A percentile compares a stretch with the other conserved stretches of the same genome.
Conservation (phyloP, 2,113 vertebrate species). For the Tichodroma muraria region DNA sequence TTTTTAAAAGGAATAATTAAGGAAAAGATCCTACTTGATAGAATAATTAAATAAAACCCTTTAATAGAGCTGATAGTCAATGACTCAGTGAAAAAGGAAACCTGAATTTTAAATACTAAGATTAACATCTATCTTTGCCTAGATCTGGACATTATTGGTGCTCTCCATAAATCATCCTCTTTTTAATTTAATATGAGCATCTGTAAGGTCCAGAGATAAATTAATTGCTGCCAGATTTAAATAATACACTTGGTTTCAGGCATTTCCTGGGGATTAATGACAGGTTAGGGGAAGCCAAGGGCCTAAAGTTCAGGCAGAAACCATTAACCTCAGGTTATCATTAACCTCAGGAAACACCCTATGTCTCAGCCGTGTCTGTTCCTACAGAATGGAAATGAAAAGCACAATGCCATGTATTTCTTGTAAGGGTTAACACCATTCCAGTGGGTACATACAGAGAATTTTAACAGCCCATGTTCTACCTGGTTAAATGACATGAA, state of each 20-base stretch:
- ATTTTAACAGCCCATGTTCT: background rate
- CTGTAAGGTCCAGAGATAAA: conserved; percentile 62
- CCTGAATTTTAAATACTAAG: conserved; percentile 43
- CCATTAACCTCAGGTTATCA: conserved; percentile 65
- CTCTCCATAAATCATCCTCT: conserved; percentile 41
- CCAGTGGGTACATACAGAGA: background rate
- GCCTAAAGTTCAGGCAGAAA: conserved; percentile 61
- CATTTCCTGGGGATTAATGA: conserved; percentile 66
- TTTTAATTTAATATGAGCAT: conserved; percentile 60
- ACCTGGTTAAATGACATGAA: background rate
- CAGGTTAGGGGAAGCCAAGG: conserved; percentile 51
- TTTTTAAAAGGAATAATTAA: background rate
- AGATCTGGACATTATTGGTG: conserved; percentile 16
- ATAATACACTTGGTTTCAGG: conserved; percentile 54
- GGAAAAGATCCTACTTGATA: background rate
- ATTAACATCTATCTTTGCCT: conserved; percentile 41
- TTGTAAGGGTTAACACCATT: background rate
- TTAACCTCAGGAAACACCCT: conserved; percentile 56
- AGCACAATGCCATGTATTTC: background rate
- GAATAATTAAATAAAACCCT: conserved; percentile 29
- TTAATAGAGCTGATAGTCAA: background rate
- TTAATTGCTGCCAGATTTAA: conserved; percentile 65
- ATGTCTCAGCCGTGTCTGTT: conserved; percentile 3
- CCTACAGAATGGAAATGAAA: conserved; percentile 5
- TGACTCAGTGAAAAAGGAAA: conserved; percentile 1